Conservation (phyloP, 2,888 invertebrate genomes). For the Nymphalis urticae region DNA sequence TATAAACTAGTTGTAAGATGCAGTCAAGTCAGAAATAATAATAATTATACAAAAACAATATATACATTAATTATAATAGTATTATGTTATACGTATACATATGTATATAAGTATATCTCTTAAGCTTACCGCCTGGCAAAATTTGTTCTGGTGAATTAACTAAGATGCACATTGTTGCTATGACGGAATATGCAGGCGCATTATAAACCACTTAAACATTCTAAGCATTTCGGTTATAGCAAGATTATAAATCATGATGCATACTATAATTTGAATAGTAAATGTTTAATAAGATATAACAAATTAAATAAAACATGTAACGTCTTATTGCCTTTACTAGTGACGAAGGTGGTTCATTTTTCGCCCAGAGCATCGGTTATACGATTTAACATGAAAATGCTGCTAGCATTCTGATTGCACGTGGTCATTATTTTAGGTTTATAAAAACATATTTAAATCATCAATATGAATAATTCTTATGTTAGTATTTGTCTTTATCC, state of each 20-base stretch:
- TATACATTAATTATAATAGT: background rate
- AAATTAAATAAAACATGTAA: no score
- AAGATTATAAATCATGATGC: background rate
- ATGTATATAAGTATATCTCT: background rate
- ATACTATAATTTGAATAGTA: background rate
- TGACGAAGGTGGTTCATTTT: no score
- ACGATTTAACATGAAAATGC: no score
- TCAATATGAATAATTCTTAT: background rate
- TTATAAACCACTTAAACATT: constrained; percentile 2
- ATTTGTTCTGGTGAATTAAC: constrained; percentile 12
- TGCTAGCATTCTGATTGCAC: no score
- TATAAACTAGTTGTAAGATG: no score
- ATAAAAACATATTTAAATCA: background rate
- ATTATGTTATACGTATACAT: background rate
- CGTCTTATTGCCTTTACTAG: no score
- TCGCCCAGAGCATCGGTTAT: no score
- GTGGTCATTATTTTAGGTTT: background rate
- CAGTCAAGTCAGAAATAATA: no score
- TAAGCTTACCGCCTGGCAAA: constrained; percentile 10
- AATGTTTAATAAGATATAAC: background rate
- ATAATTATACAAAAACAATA: background rate
- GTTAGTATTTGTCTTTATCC: no score
- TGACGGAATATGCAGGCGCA: constrained; percentile 47
- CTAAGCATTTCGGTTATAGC: background rate
- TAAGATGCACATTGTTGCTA: constrained; percentile 44